Evolutionary conservation across 1,140 invertebrate genomes (phyloP).

Genomic region (Himalopsyche phryganea): DNA sequence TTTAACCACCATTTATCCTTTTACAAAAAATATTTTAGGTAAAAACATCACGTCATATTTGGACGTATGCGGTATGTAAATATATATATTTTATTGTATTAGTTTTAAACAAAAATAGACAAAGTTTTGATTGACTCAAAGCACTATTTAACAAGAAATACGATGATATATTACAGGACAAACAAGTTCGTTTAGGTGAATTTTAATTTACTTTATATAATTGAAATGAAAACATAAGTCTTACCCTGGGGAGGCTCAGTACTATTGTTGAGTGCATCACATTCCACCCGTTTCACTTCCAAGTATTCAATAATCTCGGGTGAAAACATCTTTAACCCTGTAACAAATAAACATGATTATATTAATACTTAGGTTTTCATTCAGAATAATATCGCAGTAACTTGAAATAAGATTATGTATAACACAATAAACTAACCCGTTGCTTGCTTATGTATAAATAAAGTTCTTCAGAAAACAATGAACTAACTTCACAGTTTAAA

Average conservation of each 20-base stretch:
- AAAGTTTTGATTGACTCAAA: background rate
- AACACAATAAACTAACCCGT: too few relatives aligned
- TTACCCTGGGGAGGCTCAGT: slow-evolving; percentile 9
- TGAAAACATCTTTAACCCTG: too few relatives aligned
- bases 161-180: background rate
- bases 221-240: background rate
- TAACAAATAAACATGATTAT: too few relatives aligned
- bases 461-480: too few relatives aligned
- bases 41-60: background rate
- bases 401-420: too few relatives aligned
- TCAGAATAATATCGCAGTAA: too few relatives aligned
- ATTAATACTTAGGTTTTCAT: too few relatives aligned
- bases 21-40: too few relatives aligned
- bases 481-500: too few relatives aligned
- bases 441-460: too few relatives aligned
- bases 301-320: background rate
- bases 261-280: slow-evolving; percentile 2
- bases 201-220: background rate
- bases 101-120: background rate
- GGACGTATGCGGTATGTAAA: background rate
- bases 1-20: too few relatives aligned
- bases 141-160: background rate
- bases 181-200: background rate
- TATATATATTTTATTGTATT: background rate
- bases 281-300: slow-evolving; percentile 1